phyloP scores from a whole-genome alignment of 2,797 vertebrate genomes.

The Amazona finschi region DNA sequence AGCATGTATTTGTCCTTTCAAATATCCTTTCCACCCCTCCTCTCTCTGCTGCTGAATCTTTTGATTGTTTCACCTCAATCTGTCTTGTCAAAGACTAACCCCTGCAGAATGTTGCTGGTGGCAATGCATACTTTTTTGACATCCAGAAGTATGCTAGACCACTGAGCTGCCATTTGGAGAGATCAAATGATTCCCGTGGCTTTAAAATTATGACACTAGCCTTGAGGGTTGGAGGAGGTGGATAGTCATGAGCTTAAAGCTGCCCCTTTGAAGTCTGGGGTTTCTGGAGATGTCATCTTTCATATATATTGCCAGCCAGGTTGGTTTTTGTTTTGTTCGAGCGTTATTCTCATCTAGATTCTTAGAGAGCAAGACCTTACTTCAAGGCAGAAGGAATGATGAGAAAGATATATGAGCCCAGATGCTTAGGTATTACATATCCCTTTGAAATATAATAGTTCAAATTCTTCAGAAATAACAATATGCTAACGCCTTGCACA shows the following conservation, averaged over 20 bases:
- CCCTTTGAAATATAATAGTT: constrained; percentile 38
- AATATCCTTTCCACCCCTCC: not conserved
- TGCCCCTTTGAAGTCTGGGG: constrained; percentile 51
- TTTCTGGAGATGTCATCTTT: constrained; percentile 58
- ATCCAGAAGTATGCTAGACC: constrained; percentile 35
- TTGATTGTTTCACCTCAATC: constrained; percentile 5
- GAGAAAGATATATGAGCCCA: constrained; percentile 17
- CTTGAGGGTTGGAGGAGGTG: constrained; percentile 21
- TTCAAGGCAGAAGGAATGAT: constrained; percentile 23
- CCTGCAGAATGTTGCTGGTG: constrained; percentile 28
- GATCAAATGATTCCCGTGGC: constrained; percentile 22
- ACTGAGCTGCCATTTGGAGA: constrained; percentile 41
- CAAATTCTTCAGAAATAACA: not conserved
- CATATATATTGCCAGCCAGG: constrained; percentile 24
- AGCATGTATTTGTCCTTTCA: not conserved
- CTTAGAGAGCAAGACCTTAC: constrained; percentile 30
- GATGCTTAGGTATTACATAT: not conserved
- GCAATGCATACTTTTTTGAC: not conserved
- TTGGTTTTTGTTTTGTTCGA: constrained; percentile 36
- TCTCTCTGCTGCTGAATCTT: not conserved
- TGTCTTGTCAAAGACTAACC: constrained; percentile 25
- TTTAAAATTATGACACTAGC: constrained; percentile 41
- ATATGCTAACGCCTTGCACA: fast-evolving
- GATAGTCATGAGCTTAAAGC: constrained; percentile 1
- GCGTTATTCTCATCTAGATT: constrained; percentile 24